phyloP scores from a whole-genome alignment of 1,140 invertebrate genomes.

The Sesamia nonagrioides region DNA sequence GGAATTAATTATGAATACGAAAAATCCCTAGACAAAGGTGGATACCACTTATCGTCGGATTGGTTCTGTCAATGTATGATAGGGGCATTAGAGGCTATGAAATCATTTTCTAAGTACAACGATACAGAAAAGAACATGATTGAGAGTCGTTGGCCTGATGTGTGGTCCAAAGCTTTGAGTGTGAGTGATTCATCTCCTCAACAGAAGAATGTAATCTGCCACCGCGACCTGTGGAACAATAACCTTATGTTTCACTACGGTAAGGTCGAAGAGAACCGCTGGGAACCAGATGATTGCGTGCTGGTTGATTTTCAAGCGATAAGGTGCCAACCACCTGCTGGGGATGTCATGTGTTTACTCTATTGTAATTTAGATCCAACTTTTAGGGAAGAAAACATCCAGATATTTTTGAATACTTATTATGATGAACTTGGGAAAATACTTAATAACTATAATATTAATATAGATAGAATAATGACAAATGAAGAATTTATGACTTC shows the following conservation, averaged over 20 bases:
- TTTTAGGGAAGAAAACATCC: conserved; percentile 79
- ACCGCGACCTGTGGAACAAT: conserved; percentile 89
- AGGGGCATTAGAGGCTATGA: conserved; percentile 70
- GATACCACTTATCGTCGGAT: conserved; percentile 61
- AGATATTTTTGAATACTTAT: conserved; percentile 83
- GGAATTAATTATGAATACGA: conserved; percentile 68
- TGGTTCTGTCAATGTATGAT: conserved; percentile 78
- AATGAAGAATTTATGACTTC: conserved; percentile 77
- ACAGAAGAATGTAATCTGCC: conserved; percentile 88
- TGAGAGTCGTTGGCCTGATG: conserved; percentile 66
- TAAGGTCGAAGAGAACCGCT: conserved; percentile 49
- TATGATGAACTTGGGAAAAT: conserved; percentile 80
- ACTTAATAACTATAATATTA: conserved; percentile 64
- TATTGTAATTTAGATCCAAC: conserved; percentile 74
- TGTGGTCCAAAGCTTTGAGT: conserved; percentile 69
- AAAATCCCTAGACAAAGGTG: conserved; percentile 64
- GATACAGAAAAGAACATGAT: conserved; percentile 58
- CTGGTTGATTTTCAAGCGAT: conserved; percentile 89
- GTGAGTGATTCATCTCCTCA: conserved; percentile 63
- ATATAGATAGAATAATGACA: conserved; percentile 73
- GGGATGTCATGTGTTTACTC: conserved; percentile 86
- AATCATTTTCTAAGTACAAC: conserved; percentile 71
- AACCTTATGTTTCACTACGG: conserved; percentile 89
- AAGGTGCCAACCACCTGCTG: conserved; percentile 87
- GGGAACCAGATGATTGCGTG: conserved; percentile 82